Percentiles rank a stretch among this genome's conserved stretches.
Conservation (phyloP, 30 jellyfish, hydroid and myxozoan species). For the Hydra vulgaris region DNA sequence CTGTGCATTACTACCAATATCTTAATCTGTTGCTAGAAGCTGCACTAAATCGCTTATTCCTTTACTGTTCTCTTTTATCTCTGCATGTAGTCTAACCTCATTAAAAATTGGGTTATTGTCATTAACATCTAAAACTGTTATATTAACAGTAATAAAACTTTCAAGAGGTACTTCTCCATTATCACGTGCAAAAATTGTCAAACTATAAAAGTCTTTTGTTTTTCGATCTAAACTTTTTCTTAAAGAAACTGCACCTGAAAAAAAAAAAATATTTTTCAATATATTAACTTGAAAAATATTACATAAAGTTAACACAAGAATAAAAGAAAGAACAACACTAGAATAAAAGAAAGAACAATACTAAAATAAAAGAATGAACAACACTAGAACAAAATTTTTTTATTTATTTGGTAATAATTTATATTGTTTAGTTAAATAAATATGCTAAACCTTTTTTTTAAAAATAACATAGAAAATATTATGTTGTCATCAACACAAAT, state of each 20-base stretch:
- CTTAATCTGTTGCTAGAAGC: constrained; percentile 58
- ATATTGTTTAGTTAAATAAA: no score
- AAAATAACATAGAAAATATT: no score
- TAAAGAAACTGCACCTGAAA: constrained; percentile 52
- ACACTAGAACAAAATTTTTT: no score
- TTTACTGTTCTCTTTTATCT: constrained; percentile 2
- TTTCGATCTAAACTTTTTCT: constrained; percentile 54
- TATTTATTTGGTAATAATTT: no score
- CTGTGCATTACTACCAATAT: constrained; percentile 61
- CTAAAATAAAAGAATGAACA: not conserved
- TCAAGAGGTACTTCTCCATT: constrained; percentile 41
- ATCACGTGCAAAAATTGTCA: constrained; percentile 51
- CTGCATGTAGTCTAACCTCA: constrained; percentile 13
- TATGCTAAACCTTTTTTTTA: no score
- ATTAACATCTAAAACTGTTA: constrained; percentile 42
- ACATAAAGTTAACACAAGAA: no score
- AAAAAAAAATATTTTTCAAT: no score
- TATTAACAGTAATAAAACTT: constrained; percentile 5
- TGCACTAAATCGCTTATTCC: not conserved
- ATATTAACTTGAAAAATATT: no score
- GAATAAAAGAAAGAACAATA: not conserved
- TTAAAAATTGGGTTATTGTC: constrained; percentile 58
- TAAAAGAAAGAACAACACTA: not conserved
- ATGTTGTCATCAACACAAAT: no score
- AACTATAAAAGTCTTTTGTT: constrained; percentile 16